Conservation (phyloP, 2,888 invertebrate species). For the Chromoteleia sp. region DNA sequence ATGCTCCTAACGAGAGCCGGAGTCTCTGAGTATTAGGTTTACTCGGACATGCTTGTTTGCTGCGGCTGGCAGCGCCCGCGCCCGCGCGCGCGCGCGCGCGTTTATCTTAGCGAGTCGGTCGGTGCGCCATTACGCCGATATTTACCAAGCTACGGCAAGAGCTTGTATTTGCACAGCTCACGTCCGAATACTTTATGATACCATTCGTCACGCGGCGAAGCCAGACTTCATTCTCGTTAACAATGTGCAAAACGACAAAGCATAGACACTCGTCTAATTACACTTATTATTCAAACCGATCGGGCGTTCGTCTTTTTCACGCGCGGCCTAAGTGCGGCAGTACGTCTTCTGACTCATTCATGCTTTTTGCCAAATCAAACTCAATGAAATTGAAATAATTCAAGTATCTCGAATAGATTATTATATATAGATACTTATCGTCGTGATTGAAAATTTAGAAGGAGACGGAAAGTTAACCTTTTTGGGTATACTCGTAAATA, state of each 20-base stretch:
- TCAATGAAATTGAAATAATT: no score
- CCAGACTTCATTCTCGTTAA: slow-evolving; percentile 45
- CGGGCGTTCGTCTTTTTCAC: slow-evolving; percentile 23
- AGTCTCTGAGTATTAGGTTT: slow-evolving; percentile 55
- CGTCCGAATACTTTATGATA: slow-evolving; percentile 66
- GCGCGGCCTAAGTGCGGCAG: no score
- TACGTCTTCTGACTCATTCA: no score
- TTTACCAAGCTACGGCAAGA: slow-evolving; percentile 56
- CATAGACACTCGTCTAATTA: slow-evolving; percentile 37
- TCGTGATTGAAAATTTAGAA: no score
- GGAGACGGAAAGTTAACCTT: no score
- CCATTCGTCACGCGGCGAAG: slow-evolving; percentile 54
- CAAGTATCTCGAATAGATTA: no score
- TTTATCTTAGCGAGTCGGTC: slow-evolving; percentile 54
- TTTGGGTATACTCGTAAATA: no score
- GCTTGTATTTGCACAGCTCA: slow-evolving; percentile 45
- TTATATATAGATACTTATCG: no score
- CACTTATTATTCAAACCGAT: slow-evolving; percentile 27
- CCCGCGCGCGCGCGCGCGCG: no score
- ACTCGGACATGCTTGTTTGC: slow-evolving; percentile 46
- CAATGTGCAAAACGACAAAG: slow-evolving; percentile 51
- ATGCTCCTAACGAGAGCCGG: slow-evolving; percentile 52
- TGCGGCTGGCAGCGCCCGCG: slow-evolving; percentile 53
- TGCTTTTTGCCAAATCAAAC: no score
- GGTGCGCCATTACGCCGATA: slow-evolving; percentile 53